Percentiles rank a stretch among this genome's conserved stretches.
Conservation (phyloP, 2,888 invertebrate genomes). For the Drosophila koepferae region DNA sequence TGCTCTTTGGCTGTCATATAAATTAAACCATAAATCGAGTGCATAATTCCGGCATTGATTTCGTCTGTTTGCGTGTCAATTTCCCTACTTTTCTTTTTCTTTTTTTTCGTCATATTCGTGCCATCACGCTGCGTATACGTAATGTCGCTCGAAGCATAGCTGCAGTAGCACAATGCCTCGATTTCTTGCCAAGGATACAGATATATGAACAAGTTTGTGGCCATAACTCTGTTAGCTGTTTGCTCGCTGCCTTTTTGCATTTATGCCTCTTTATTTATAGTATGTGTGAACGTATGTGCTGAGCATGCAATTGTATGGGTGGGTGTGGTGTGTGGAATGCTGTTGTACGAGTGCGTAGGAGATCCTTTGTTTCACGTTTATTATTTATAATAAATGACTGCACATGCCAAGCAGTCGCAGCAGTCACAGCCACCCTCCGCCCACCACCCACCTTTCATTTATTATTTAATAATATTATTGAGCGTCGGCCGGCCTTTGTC, state of each 20-base stretch:
- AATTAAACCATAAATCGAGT: slow-evolving; percentile 53
- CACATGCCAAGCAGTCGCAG: slow-evolving; percentile 36
- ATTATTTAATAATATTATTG: slow-evolving; percentile 77
- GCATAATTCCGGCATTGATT: slow-evolving; percentile 61
- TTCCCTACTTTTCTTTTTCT: neutral
- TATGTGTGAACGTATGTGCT: slow-evolving; percentile 22
- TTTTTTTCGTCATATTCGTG: slow-evolving; percentile 38
- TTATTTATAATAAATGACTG: slow-evolving; percentile 79
- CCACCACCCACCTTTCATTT: slow-evolving; percentile 42
- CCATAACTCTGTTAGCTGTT: slow-evolving; percentile 41
- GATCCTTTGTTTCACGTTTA: slow-evolving; percentile 71
- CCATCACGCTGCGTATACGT: slow-evolving; percentile 48
- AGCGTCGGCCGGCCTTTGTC: slow-evolving; percentile 57
- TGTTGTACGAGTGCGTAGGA: slow-evolving; percentile 17
- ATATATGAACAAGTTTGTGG: slow-evolving; percentile 19
- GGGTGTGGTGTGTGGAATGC: slow-evolving; percentile 3
- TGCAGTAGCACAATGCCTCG: neutral
- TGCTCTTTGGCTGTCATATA: slow-evolving; percentile 45
- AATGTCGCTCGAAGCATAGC: slow-evolving; percentile 16
- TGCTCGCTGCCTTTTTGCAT: slow-evolving; percentile 41
- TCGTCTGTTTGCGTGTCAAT: slow-evolving; percentile 56
- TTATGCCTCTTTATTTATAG: slow-evolving; percentile 34
- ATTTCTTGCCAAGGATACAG: slow-evolving; percentile 5
- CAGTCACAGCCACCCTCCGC: too few relatives aligned
- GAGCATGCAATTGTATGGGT: neutral